Percentiles rank a stretch among this genome's conserved stretches.
Conservation (phyloP, 2,888 invertebrate species). For the Drosophila atroscutellata region DNA sequence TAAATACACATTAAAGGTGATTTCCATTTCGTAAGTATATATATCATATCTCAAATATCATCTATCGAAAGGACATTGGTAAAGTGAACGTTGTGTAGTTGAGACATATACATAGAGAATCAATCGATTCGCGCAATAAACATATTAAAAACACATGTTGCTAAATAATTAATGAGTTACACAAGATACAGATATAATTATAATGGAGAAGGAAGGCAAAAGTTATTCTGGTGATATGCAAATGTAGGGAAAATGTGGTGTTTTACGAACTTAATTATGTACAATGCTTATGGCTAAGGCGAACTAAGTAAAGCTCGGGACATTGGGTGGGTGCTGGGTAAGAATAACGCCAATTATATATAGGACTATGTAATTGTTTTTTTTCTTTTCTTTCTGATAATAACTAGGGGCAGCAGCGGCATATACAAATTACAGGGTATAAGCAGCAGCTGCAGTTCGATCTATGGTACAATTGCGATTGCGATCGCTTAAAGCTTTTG, state of each 20-base stretch:
- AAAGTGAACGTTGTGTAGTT: constrained; percentile 10
- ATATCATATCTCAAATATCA: constrained; percentile 13
- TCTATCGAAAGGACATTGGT: constrained; percentile 18
- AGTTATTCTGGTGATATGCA: constrained; percentile 34
- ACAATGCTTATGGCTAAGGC: constrained; percentile 59
- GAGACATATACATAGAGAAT: constrained; percentile 30
- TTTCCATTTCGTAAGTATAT: constrained; percentile 25
- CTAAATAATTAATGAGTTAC: constrained; percentile 16
- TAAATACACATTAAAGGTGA: constrained; percentile 11
- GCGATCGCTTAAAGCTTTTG: constrained; percentile 73
- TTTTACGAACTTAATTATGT: constrained; percentile 64
- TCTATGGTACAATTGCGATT: constrained; percentile 42
- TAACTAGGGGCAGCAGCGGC: constrained; percentile 20
- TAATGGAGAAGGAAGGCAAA: not conserved
- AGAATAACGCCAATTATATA: constrained; percentile 37
- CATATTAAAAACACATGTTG: constrained; percentile 50
- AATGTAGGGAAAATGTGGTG: constrained; percentile 24
- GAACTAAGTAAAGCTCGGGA: constrained; percentile 49
- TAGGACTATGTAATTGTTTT: constrained; percentile 29
- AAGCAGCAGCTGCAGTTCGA: constrained; percentile 18
- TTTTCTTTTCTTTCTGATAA: not conserved
- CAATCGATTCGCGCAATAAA: constrained; percentile 24
- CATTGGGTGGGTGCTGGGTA: constrained; percentile 53
- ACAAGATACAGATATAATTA: constrained; percentile 3
- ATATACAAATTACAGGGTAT: constrained; percentile 12